Base-by-base conservation (phyloP, 2,113 vertebrate species). In the Mesembrinibis cayennensis region DNA sequence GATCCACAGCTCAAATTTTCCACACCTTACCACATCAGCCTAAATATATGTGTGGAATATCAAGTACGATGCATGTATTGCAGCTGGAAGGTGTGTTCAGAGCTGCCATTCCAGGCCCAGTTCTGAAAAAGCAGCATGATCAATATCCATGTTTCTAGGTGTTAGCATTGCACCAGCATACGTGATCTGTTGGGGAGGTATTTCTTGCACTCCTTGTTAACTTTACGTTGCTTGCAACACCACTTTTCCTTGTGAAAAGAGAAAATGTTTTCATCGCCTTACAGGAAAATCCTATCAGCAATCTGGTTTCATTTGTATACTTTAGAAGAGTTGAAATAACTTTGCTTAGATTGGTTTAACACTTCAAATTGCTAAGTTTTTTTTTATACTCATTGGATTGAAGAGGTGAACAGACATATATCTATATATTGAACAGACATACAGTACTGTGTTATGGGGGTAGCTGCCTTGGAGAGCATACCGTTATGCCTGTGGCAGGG, bases 31-130 rank as follows among this genome's bases (percentile, higher is more conserved):
- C 17, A 3, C 15, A 0, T 19, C 8, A 3, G 10, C 36, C 30
- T 7, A 9, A 7, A 8, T 20, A 6, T 0, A 1, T 0, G 2
- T 5, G 26, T n/a, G 13, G 72, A 19, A 7, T 8, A 25, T 52
- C 26, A 26, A 16, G 25, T 34, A 2, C 36, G 6, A 4, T 1
- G 2, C 17, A 0, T 1, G 45, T 30, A 0, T 11, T 34, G 70
- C n/a, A 2, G 45, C 6, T 20, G 72, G 81, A 22, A 76, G 30
- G 38, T 36, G 71, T 23, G n/a, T 47, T 49, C 72, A 7, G 78
- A 67, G 90, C 73, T 80, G 66, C 36, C 13, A 0, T 36, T 2
- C 42, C 32, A 36, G 53, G 20, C 40, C 34, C 25, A 15, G 59
- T 17, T 25, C 74, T 38, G 44, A 44, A 32, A 47, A 49, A 38